phyloP scores from a whole-genome alignment of 2,113 vertebrate genomes.

The Pholis gunnellus region DNA sequence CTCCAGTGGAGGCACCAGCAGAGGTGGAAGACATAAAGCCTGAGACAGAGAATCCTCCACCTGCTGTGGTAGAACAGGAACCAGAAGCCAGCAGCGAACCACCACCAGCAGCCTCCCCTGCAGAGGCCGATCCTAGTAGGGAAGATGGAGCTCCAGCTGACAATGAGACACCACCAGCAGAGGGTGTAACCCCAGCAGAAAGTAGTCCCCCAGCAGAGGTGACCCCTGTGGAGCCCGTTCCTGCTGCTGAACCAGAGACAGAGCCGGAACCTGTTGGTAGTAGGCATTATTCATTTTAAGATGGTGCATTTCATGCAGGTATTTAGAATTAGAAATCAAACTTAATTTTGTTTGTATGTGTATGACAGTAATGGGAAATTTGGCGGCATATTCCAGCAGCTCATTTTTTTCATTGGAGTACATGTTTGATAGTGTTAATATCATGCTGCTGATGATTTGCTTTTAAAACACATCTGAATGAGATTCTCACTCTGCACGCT shows the following conservation, averaged over 20 bases:
- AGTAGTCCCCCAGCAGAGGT: constrained; percentile 26
- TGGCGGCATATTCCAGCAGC: neutral
- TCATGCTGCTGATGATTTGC: neutral
- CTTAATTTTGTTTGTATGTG: neutral
- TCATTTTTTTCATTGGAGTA: neutral
- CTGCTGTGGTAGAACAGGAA: constrained; percentile 33
- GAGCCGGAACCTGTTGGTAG: constrained; percentile 69
- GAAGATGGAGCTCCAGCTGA: constrained; percentile 52
- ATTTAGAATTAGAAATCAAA: neutral
- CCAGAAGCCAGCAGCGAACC: constrained; percentile 35
- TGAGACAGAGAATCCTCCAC: constrained; percentile 32
- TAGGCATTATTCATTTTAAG: constrained; percentile 65
- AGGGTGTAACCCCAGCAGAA: constrained; percentile 29
- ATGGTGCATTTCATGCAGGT: constrained; percentile 1
- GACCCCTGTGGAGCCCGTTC: constrained; percentile 29
- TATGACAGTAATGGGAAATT: neutral
- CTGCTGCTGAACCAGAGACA: constrained; percentile 55
- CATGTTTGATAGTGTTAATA: neutral
- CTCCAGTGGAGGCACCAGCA: constrained; percentile 24
- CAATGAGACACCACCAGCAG: constrained; percentile 32
- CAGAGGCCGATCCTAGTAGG: constrained; percentile 8
- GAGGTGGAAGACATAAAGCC: constrained; percentile 37
- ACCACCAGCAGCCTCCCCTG: constrained; percentile 12
- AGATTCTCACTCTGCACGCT: neutral
- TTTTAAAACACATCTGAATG: neutral